Conservation (phyloP, 2,888 invertebrate species). For the Tetragnatha montana region DNA sequence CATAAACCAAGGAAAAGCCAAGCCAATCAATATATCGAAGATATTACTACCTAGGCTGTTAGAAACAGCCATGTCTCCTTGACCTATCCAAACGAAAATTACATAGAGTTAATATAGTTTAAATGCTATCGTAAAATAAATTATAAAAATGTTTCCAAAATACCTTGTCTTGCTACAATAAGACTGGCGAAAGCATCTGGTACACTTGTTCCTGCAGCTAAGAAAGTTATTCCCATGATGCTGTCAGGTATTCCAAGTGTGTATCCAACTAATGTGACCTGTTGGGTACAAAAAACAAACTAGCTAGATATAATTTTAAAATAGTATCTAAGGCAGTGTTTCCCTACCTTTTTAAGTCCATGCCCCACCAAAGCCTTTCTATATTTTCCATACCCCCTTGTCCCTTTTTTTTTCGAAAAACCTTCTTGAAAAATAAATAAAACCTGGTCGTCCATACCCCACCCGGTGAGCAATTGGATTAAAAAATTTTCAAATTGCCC, state of each 20-base stretch:
- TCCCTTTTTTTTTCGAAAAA: too few relatives aligned
- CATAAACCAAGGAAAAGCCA: conserved; percentile 77
- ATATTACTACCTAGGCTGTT: conserved; percentile 77
- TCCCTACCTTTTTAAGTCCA: too few relatives aligned
- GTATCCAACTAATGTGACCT: conserved; percentile 76
- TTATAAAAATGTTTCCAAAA: conserved; percentile 41
- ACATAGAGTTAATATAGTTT: neutral
- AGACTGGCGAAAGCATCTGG: conserved; percentile 78
- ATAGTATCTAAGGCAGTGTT: too few relatives aligned
- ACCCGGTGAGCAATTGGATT: too few relatives aligned
- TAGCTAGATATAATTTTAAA: too few relatives aligned
- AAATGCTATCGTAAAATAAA: neutral
- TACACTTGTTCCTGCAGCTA: conserved; percentile 77
- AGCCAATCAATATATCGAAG: conserved; percentile 77
- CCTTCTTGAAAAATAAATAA: too few relatives aligned
- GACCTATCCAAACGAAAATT: conserved; percentile 69
- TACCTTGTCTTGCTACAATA: conserved; percentile 77
- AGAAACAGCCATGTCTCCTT: conserved; percentile 77
- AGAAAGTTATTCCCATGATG: conserved; percentile 78
- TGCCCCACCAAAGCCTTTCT: too few relatives aligned
- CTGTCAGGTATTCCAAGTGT: conserved; percentile 77
- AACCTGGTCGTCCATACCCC: too few relatives aligned
- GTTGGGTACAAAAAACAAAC: neutral
- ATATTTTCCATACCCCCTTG: too few relatives aligned
- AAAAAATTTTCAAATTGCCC: too few relatives aligned